Evolutionary conservation across 2,113 vertebrate species (phyloP), one percentile per base, ranked within the genome.

Genomic region (Cavia porcellus): DNA sequence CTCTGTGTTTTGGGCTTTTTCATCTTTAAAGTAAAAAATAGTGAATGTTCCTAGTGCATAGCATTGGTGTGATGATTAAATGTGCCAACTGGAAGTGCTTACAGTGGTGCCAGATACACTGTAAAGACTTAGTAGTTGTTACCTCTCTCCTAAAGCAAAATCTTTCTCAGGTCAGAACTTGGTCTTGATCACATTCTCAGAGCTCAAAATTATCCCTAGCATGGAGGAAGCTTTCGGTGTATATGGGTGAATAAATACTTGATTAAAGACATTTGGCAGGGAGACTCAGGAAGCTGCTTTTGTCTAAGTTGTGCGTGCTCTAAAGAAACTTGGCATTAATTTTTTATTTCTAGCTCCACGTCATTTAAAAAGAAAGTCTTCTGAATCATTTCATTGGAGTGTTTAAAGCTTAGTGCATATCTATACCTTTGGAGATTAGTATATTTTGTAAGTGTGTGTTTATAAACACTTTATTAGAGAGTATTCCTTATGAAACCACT

Each of bases 391-490:
- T 91, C 30, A 72, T 80, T 35, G 64, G 93, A 93, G 19, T 86
- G 42, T 86, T 82, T 79, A 95, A 95, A 62, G 59, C n/a, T 91
- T 93, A 66, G 32, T 50, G 9, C 32, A 28, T 75, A 87, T 72
- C 42, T 52, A 24, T 75, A 92, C 45, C 47, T 85, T 66, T 88
- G 74, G 70, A 96, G 90, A 79, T 47, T 57, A 84, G 42, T 64
- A 30, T 86, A 87, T 93, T 89, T 95, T 90, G 42, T 90, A 95
- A 93, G 79, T 88, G 38, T 52, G 32, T 93, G 57, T 93, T 95
- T 96, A 81, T 90, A 89, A 92, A 92, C 52, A 93, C 61, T 95
- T 96, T 66, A 77, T 92, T 93, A 96, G 62, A 38, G 77, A 80
- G 28, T 57, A 30, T 96, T 96, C 52, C 61, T 86, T 66, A 45